Percentiles rank a stretch among this genome's conserved stretches.
These are phyloP conservation scores for Erebia aethiops DNA, from an alignment of 2,888 invertebrate species.

Conservation along the genomic window DNA sequence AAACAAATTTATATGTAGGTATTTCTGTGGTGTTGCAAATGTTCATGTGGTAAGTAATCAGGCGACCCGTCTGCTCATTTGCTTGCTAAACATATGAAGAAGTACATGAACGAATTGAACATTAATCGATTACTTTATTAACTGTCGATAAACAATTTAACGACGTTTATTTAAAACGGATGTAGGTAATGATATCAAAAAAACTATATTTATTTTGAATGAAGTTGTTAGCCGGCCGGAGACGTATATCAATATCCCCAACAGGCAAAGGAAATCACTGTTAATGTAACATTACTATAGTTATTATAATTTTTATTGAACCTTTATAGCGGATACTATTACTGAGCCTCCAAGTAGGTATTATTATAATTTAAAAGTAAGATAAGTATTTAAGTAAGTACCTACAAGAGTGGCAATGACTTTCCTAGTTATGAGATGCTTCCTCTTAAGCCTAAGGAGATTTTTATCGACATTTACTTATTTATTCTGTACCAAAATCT, in stretches of 20 bases:
- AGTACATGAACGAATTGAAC: not conserved
- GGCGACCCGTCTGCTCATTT: too few relatives aligned
- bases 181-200: not conserved
- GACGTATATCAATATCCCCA: conserved; percentile 16
- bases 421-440: too few relatives aligned
- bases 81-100: not conserved
- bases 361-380: too few relatives aligned
- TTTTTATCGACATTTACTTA: too few relatives aligned
- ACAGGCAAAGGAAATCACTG: not conserved
- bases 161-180: not conserved
- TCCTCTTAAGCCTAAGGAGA: too few relatives aligned
- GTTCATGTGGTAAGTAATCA: too few relatives aligned
- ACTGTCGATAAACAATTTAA: not conserved
- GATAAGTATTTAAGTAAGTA: too few relatives aligned
- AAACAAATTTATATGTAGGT: too few relatives aligned
- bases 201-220: not conserved
- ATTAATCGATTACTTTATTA: not conserved
- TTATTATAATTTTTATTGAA: not conserved
- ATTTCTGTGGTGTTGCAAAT: too few relatives aligned
- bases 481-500: too few relatives aligned
- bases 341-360: not conserved
- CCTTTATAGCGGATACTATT: not conserved
- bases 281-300: not conserved
- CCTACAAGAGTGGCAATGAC: too few relatives aligned
- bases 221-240: conserved; percentile 17